These are phyloP conservation scores for Scaptomyza graminum DNA, from an alignment of 1,140 invertebrate genomes.

Conservation along the genomic window DNA sequence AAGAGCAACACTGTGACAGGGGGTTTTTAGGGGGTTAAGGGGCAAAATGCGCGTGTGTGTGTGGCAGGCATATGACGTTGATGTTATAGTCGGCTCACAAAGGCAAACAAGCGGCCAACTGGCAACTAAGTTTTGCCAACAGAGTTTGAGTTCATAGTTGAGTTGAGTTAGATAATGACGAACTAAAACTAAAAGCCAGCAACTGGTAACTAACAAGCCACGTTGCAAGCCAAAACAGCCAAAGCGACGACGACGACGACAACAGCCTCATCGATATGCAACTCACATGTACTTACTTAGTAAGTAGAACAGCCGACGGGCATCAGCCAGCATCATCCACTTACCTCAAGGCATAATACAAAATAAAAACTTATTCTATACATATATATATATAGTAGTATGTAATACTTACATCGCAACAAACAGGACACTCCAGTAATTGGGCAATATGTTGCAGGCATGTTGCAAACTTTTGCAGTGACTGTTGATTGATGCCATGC, in stretches of 20 bases:
- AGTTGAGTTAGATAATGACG: constrained; percentile 74
- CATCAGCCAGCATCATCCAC: constrained; percentile 18
- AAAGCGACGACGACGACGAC: not conserved
- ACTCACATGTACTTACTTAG: constrained; percentile 49
- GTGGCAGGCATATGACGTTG: constrained; percentile 14
- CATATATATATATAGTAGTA: not conserved
- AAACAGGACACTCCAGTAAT: constrained; percentile 85
- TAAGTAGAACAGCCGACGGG: not conserved
- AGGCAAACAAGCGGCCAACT: constrained; percentile 68
- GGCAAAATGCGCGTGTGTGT: not conserved
- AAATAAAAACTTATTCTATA: not conserved
- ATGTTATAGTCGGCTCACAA: constrained; percentile 42
- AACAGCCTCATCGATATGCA: constrained; percentile 77
- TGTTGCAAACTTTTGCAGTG: constrained; percentile 84
- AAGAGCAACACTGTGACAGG: constrained; percentile 33
- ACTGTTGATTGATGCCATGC: constrained; percentile 82
- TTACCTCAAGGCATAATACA: constrained; percentile 17
- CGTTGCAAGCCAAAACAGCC: constrained; percentile 1
- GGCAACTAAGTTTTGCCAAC: constrained; percentile 63
- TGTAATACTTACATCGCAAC: constrained; percentile 83
- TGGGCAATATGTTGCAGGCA: constrained; percentile 84
- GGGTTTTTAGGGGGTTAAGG: not conserved
- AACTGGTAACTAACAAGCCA: constrained; percentile 29
- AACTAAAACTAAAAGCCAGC: constrained; percentile 69
- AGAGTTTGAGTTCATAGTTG: constrained; percentile 45